phyloP scores from a whole-genome alignment of 1,140 invertebrate genomes.

The Lepidostoma basale region DNA sequence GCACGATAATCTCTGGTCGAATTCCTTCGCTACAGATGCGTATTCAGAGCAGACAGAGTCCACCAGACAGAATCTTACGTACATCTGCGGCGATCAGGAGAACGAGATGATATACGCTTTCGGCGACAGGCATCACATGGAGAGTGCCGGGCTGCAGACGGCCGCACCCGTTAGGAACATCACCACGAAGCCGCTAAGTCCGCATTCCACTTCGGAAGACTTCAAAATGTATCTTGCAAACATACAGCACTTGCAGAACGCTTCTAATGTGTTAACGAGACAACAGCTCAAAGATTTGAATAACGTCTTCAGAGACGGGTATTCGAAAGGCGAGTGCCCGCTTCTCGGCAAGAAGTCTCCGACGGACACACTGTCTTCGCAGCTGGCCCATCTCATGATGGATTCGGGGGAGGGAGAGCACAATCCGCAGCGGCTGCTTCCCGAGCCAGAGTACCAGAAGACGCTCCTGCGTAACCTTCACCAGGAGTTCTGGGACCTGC shows the following conservation, averaged over 20 bases:
- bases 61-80: slow-evolving; percentile 53
- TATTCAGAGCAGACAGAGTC: slow-evolving; percentile 44
- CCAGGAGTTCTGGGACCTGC: slow-evolving; percentile 92
- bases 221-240: slow-evolving; percentile 72
- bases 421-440: slow-evolving; percentile 56
- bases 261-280: slow-evolving; percentile 64
- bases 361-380: slow-evolving; percentile 44
- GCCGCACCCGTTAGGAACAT: slow-evolving; percentile 60
- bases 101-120: slow-evolving; percentile 60
- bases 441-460: slow-evolving; percentile 65
- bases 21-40: slow-evolving; percentile 50
- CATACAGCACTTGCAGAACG: slow-evolving; percentile 70
- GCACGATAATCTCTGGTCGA: slow-evolving; percentile 58
- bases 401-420: slow-evolving; percentile 39
- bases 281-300: slow-evolving; percentile 63
- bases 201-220: slow-evolving; percentile 67
- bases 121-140: slow-evolving; percentile 45
- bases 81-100: slow-evolving; percentile 57
- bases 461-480: slow-evolving; percentile 78
- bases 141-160: slow-evolving; percentile 29
- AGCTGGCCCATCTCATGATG: slow-evolving; percentile 30
- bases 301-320: slow-evolving; percentile 63
- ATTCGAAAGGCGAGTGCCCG: slow-evolving; percentile 44
- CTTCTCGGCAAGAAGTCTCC: slow-evolving; percentile 27
- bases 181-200: slow-evolving; percentile 66